These are phyloP conservation scores for Halcyon badia DNA, from an alignment of 2,797 vertebrate genomes.

Conservation along the genomic window DNA sequence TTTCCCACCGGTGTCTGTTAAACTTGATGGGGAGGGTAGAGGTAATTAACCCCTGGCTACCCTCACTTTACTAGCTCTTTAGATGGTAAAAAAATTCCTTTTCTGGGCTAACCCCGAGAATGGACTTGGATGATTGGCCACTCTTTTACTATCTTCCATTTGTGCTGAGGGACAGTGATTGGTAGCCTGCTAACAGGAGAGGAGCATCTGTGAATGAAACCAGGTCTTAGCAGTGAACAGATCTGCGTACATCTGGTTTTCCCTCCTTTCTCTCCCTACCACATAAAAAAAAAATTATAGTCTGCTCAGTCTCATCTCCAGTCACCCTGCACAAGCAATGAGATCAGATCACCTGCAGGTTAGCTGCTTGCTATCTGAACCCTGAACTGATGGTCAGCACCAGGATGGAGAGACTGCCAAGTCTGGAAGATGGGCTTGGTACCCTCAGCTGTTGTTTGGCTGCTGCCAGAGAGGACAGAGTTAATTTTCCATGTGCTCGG, in stretches of 20 bases:
- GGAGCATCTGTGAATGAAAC: neutral
- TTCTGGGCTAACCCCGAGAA: neutral
- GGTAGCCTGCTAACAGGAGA: rapidly evolving
- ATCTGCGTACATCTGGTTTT: neutral
- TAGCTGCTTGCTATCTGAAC: neutral
- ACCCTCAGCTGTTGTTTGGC: neutral
- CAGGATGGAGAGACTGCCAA: neutral
- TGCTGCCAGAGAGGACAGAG: neutral
- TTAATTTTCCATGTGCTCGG: neutral
- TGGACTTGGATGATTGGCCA: neutral
- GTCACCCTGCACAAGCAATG: neutral
- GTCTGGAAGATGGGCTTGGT: neutral
- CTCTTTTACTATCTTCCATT: neutral
- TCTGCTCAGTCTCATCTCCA: neutral
- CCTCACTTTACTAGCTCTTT: neutral
- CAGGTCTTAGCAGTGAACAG: neutral
- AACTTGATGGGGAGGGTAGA: neutral
- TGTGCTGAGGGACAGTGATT: neutral
- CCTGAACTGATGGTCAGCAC: neutral
- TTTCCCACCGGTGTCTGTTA: slow-evolving; percentile 1
- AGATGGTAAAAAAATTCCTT: neutral
- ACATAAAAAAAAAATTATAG: neutral
- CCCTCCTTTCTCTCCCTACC: neutral
- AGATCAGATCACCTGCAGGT: neutral
- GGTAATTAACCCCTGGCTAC: slow-evolving; percentile 5